phyloP scores from a whole-genome alignment of 1,140 invertebrate species.

The Thaumatotibia leucotreta region DNA sequence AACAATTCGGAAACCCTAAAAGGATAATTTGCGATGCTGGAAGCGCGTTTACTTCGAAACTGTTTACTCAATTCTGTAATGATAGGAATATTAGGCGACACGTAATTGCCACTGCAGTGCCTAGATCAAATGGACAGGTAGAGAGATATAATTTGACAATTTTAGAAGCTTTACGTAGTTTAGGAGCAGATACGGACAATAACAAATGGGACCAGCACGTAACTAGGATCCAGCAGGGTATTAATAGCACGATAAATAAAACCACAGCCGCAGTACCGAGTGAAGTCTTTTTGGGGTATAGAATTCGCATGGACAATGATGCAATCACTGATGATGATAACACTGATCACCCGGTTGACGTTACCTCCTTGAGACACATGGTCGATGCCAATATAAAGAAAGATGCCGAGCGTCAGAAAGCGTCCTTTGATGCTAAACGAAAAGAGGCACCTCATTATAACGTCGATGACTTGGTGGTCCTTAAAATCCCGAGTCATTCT shows the following conservation, averaged over 20 bases:
- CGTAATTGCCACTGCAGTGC: no score
- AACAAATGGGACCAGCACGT: conserved; percentile 20
- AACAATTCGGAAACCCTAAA: no score
- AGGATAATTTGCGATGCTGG: no score
- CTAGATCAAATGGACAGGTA: no score
- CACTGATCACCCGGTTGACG: conserved; percentile 17
- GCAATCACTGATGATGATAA: neutral
- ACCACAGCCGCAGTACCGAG: conserved; percentile 14
- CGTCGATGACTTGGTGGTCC: conserved; percentile 25
- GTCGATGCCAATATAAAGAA: conserved; percentile 25
- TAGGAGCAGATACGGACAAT: conserved; percentile 15
- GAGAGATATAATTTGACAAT: no score
- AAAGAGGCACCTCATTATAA: conserved; percentile 17
- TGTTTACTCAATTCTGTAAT: no score
- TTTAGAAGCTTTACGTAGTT: conserved; percentile 27
- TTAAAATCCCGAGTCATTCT: conserved; percentile 25
- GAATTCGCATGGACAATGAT: conserved; percentile 14
- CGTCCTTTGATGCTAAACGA: conserved; percentile 18
- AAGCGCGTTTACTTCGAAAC: no score
- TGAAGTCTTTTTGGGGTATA: conserved; percentile 22
- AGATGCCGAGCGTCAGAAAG: conserved; percentile 23
- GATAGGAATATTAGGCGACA: no score
- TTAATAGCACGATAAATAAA: conserved; percentile 18
- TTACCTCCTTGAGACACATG: conserved; percentile 21
- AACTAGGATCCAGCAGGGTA: conserved; percentile 13